These are phyloP conservation scores for Epistrophe eligans DNA, from an alignment of 2,888 invertebrate species.

Conservation along the genomic window DNA sequence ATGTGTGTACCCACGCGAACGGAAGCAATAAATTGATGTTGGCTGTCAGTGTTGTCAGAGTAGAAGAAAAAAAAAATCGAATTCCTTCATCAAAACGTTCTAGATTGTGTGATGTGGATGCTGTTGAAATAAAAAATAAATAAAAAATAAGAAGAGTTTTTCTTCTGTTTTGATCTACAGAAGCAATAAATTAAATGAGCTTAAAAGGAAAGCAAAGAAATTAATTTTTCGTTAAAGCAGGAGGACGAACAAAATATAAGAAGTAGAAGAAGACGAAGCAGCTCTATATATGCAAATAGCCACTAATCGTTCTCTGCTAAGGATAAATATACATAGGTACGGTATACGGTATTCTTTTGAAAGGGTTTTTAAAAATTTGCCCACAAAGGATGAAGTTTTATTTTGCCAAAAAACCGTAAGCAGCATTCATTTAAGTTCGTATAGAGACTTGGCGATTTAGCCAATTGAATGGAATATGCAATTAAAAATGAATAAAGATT, in stretches of 20 bases:
- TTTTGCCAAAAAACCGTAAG: not conserved
- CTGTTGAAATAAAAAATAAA: slow-evolving; percentile 7
- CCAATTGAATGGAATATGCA: slow-evolving; percentile 20
- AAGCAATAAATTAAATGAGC: slow-evolving; percentile 68
- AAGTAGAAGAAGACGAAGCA: not conserved
- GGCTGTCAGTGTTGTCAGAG: slow-evolving; percentile 27
- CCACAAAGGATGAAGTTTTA: slow-evolving; percentile 40
- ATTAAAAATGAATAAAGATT: slow-evolving; percentile 1
- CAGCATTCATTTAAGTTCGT: slow-evolving; percentile 4
- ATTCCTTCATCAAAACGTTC: slow-evolving; percentile 43
- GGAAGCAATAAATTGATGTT: slow-evolving; percentile 64
- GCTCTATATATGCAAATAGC: slow-evolving; percentile 41
- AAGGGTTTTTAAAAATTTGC: not conserved
- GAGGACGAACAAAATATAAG: slow-evolving; percentile 19
- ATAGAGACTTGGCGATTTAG: not conserved
- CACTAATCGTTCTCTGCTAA: slow-evolving; percentile 38
- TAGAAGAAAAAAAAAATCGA: slow-evolving; percentile 17
- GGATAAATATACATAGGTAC: not conserved
- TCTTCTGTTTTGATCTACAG: slow-evolving; percentile 50
- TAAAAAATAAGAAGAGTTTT: slow-evolving; percentile 9
- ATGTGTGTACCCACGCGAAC: slow-evolving; percentile 19
- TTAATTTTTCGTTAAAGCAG: slow-evolving; percentile 52
- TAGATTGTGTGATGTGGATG: slow-evolving; percentile 28
- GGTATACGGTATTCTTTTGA: not conserved
- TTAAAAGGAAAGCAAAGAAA: slow-evolving; percentile 59